phyloP scores from a whole-genome alignment of 2,888 invertebrate species.

The Lasioglossum morio region DNA sequence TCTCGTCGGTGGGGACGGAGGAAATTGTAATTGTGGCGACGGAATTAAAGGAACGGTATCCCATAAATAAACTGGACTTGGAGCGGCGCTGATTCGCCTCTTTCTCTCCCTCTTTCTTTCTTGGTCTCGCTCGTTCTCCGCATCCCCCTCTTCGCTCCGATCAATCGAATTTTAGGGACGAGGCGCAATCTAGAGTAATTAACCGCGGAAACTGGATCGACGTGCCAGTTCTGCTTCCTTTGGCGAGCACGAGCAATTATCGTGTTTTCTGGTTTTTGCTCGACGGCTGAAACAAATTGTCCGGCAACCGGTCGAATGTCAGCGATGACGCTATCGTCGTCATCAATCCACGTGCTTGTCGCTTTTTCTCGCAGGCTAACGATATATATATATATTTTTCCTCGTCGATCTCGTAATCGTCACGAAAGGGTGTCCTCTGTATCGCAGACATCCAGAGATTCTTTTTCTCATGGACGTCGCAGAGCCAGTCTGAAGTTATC shows the following conservation, averaged over 20 bases:
- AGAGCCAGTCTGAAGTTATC: no score
- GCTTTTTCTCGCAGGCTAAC: not conserved
- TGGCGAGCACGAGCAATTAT: not conserved
- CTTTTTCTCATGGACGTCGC: no score
- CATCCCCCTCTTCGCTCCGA: not conserved
- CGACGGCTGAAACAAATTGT: not conserved
- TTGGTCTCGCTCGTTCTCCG: not conserved
- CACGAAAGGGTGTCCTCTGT: no score
- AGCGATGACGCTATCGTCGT: not conserved
- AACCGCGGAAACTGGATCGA: conserved; percentile 5
- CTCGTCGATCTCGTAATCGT: not conserved
- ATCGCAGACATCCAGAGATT: no score
- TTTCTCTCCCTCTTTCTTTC: not conserved
- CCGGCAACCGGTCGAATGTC: not conserved
- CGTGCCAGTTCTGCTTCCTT: not conserved
- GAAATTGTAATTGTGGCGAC: conserved; percentile 38
- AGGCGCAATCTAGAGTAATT: conserved; percentile 1
- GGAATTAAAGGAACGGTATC: conserved; percentile 37
- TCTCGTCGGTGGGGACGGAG: not conserved
- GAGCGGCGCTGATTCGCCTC: not conserved
- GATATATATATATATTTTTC: not conserved
- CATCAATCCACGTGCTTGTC: not conserved
- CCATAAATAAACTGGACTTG: conserved; percentile 13
- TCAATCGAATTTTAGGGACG: not conserved
- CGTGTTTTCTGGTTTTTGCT: conserved; percentile 7